A percentile compares a stretch with the other conserved stretches of the same genome.
phyloP scores from a whole-genome alignment of 2,797 vertebrate species.

The Taeniopygia guttata region DNA sequence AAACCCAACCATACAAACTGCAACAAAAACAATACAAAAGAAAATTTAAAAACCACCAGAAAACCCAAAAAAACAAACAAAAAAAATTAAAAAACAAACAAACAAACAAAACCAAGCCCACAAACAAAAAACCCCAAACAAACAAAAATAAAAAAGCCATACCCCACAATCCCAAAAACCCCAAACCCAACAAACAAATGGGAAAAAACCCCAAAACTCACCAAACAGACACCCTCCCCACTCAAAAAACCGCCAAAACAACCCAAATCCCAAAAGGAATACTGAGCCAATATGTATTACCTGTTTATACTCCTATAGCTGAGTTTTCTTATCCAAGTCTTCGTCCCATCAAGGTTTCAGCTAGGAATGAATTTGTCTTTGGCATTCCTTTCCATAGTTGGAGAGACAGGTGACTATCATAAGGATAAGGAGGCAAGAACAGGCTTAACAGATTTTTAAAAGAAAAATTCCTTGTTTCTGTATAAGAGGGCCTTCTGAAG shows the following conservation, averaged over 20 bases:
- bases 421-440: not conserved
- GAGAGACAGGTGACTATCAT: not conserved
- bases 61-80: too few relatives aligned
- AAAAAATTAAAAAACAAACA: too few relatives aligned
- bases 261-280: not conserved
- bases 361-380: not conserved
- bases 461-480: not conserved
- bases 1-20: not conserved
- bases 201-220: rapidly evolving
- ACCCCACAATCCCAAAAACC: not conserved
- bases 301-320: not conserved
- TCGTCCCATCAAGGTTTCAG: not conserved
- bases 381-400: not conserved
- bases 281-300: not conserved
- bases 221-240: too few relatives aligned
- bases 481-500: not conserved
- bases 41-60: too few relatives aligned
- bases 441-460: not conserved
- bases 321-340: not conserved
- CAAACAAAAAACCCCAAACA: not conserved
- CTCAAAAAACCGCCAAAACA: not conserved
- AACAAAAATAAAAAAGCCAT: not conserved
- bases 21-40: too few relatives aligned
- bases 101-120: not conserved
- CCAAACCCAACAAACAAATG: not conserved